Evolutionary conservation across 2,113 vertebrate species (phyloP).

Genomic region (Syrmaticus mikado): DNA sequence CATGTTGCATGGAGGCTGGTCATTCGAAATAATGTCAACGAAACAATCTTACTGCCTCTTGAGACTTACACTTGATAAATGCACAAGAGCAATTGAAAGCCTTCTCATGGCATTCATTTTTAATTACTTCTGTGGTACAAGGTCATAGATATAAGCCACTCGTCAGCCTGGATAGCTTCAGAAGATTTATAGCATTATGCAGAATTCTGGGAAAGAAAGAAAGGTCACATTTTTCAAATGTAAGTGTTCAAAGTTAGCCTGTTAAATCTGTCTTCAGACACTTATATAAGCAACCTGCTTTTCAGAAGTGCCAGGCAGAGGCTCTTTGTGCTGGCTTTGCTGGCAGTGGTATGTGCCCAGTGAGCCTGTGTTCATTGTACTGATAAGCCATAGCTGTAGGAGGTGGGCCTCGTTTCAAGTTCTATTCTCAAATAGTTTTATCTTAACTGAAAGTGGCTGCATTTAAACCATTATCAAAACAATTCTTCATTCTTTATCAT

Average conservation of each 20-base stretch:
- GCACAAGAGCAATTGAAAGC: slow-evolving; percentile 50
- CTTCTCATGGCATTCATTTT: slow-evolving; percentile 64
- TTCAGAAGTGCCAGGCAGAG: not conserved
- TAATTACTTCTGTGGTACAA: slow-evolving; percentile 59
- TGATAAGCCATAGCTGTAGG: not conserved
- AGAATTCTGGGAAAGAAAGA: slow-evolving; percentile 44
- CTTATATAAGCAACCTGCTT: not conserved
- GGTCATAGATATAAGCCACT: slow-evolving; percentile 49
- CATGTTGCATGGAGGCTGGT: not conserved
- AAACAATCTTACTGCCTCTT: not conserved
- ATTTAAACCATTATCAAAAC: not conserved
- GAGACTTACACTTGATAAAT: slow-evolving; percentile 40
- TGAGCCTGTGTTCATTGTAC: fast-evolving
- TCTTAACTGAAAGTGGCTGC: not conserved
- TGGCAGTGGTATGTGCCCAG: not conserved
- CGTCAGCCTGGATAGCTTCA: slow-evolving; percentile 57
- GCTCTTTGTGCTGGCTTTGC: not conserved
- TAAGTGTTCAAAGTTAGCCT: not conserved
- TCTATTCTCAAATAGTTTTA: not conserved
- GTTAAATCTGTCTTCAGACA: not conserved
- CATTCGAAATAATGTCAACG: slow-evolving; percentile 11
- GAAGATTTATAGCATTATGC: slow-evolving; percentile 22
- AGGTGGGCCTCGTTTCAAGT: not conserved
- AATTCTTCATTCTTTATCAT: not conserved
- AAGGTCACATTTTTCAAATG: slow-evolving; percentile 56